Evolutionary conservation across 2,888 invertebrate species (phyloP), one percentile per base, ranked within the genome.

Genomic region (Neoaliturus tenellus): DNA sequence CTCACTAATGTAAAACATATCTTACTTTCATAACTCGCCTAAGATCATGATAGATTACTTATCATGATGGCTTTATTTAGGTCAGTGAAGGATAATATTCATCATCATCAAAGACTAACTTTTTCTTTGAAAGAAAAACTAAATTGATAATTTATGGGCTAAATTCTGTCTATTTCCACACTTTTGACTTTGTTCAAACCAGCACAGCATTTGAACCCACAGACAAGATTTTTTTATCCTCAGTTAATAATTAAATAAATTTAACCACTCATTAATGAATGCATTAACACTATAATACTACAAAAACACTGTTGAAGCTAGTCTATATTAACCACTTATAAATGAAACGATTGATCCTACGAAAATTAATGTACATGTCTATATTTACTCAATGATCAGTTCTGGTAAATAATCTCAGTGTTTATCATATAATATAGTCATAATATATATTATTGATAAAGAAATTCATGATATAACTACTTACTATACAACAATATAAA

Each of bases 281-380:
- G 17, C 2, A 14, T 44, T 44, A 44, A 44, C 44, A 2, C 44
- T 44, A 44, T 51, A 51, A 51, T 51, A 51, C 51, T 51, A 51
- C 5, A 51, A 51, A 23, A 23, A 51, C n/a, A 23, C 10, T 51
- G 51, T 14, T 51, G 51, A 4, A 23, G 51, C 51, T 20, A 51
- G 20, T 8, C 4, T 23, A 51, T 51, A 51, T 51, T 51, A 51
- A 23, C 14, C 20, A 23, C 23, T 23, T 8, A 6, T 23, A 51
- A 51, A 20, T 6, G 51, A 23, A 51, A 20, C 51, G 23, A 28
- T 28, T 28, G 62, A 62, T 25, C 12, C 28, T 62, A 62, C 31
- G 31, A 31, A 62, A 31, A 62, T 62, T n/a, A n/a, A n/a, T n/a
- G n/a, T n/a, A n/a, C n/a, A 62, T 62, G 31, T 62, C 28, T 62